phyloP scores from a whole-genome alignment of 1,140 invertebrate species.

The Drosophila melanogaster region DNA sequence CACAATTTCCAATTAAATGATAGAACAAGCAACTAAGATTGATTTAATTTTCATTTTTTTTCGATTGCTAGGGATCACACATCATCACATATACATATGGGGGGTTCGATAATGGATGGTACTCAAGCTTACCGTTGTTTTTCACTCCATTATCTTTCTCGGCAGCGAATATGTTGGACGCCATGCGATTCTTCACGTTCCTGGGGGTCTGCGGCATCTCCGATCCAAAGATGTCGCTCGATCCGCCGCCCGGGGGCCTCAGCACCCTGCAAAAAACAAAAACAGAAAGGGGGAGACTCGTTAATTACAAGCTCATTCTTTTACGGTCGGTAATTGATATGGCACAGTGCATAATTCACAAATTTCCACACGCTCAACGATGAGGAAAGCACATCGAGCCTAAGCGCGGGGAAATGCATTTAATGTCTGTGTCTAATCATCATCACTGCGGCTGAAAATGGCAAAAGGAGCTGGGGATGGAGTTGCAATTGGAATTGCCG shows the following conservation, averaged over 20 bases:
- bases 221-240: conserved; percentile 86
- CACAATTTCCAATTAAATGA: conserved; percentile 17
- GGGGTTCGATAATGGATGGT: not conserved
- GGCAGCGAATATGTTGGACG: conserved; percentile 81
- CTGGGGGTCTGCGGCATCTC: conserved; percentile 80
- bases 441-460: conserved; percentile 15
- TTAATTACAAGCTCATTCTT: conserved; percentile 46
- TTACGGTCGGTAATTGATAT: conserved; percentile 45
- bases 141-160: conserved; percentile 75
- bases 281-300: conserved; percentile 19
- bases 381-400: not conserved
- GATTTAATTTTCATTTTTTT: not conserved
- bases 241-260: conserved; percentile 86
- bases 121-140: conserved; percentile 75
- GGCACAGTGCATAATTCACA: conserved; percentile 51
- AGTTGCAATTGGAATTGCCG: not conserved
- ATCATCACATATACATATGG: not conserved
- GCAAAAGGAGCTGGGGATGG: not conserved
- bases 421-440: conserved; percentile 62
- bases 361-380: conserved; percentile 51
- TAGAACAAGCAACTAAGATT: conserved; percentile 21
- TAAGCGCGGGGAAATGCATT: conserved; percentile 44
- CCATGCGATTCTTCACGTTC: conserved; percentile 82
- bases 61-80: conserved; percentile 11
- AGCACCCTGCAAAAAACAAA: conserved; percentile 85